phyloP scores from a whole-genome alignment of 2,888 invertebrate genomes.

The Merodon equestris region DNA sequence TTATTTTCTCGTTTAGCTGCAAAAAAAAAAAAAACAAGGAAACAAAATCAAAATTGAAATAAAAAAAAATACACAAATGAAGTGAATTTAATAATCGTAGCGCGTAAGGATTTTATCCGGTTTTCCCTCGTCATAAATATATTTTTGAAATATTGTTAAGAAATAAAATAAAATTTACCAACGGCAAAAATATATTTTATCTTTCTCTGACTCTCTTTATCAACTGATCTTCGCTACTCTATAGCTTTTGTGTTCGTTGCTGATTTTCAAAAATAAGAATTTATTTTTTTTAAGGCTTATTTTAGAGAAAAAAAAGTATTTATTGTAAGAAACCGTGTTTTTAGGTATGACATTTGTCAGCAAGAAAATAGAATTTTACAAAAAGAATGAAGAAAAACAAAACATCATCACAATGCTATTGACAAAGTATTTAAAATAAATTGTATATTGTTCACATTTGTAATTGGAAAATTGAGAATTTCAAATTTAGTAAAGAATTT shows the following conservation, averaged over 20 bases:
- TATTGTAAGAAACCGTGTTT: slow-evolving; percentile 1
- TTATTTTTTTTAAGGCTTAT: slow-evolving; percentile 3
- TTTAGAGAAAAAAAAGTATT: slow-evolving; percentile 27
- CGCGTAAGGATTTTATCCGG: too few relatives aligned
- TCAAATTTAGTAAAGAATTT: slow-evolving; percentile 7
- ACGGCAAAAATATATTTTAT: too few relatives aligned
- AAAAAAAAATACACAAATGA: too few relatives aligned
- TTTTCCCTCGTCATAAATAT: too few relatives aligned
- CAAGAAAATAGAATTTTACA: neutral
- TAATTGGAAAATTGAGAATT: slow-evolving; percentile 30
- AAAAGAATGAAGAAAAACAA: neutral
- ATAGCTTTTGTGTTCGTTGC: too few relatives aligned
- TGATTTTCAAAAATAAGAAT: slow-evolving; percentile 26
- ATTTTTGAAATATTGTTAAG: too few relatives aligned
- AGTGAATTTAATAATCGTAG: too few relatives aligned
- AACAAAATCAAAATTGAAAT: slow-evolving; percentile 28
- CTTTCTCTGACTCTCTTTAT: too few relatives aligned
- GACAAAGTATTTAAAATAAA: slow-evolving; percentile 34
- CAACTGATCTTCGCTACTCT: too few relatives aligned
- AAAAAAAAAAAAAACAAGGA: slow-evolving; percentile 26
- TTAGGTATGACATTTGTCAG: too few relatives aligned
- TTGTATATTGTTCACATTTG: slow-evolving; percentile 53
- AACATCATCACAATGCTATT: slow-evolving; percentile 27
- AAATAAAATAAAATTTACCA: too few relatives aligned
- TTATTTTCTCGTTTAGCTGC: slow-evolving; percentile 24